Percentiles rank a stretch among this genome's conserved stretches.
Evolutionary conservation across 2,797 vertebrate genomes (phyloP).

Genomic region (Malurus splendens): DNA sequence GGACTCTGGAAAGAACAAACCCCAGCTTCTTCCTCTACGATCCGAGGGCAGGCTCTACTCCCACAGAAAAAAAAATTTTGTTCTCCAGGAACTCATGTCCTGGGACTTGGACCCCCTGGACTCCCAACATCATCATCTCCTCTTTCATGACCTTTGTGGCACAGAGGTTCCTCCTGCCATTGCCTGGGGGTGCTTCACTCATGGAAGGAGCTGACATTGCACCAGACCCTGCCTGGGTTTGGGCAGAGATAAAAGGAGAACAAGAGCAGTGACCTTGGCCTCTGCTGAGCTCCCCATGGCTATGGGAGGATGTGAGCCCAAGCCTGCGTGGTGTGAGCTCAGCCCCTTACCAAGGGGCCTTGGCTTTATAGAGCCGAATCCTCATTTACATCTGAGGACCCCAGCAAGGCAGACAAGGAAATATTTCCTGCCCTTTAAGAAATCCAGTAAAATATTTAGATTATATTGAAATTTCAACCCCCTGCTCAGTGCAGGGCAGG

Average conservation of each 20-base stretch:
- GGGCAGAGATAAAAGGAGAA: background rate
- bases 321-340: fast-evolving
- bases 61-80: background rate
- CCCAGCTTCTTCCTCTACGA: background rate
- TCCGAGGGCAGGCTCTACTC: background rate
- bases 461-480: background rate
- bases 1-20: background rate
- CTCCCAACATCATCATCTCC: fast-evolving
- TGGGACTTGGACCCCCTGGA: background rate
- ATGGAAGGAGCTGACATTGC: background rate
- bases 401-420: background rate
- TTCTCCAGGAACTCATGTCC: fast-evolving
- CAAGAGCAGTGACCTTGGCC: background rate
- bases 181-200: background rate
- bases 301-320: background rate
- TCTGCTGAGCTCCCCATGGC: fast-evolving
- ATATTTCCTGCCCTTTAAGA: background rate
- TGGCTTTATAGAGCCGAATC: fast-evolving
- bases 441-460: background rate
- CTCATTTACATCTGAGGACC: background rate
- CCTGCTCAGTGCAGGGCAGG: background rate
- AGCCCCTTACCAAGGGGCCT: background rate
- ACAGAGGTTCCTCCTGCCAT: fast-evolving
- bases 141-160: fast-evolving
- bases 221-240: background rate